Evolutionary conservation across 53 echinoderm and acorn worm genomes (phyloP).

Genomic region (Glandiceps talaboti): DNA sequence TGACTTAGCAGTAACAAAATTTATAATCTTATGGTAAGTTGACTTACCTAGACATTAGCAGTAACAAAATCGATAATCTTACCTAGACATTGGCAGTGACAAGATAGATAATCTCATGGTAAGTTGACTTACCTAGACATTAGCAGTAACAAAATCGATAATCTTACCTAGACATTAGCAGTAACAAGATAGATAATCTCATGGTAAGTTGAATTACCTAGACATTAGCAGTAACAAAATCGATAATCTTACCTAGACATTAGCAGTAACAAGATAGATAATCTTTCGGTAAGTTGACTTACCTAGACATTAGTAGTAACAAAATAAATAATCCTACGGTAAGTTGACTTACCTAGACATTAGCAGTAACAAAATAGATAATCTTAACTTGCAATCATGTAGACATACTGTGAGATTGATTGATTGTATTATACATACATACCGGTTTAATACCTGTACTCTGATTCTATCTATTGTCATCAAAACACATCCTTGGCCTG

Average conservation of each 20-base stretch:
- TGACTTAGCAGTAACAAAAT: no score
- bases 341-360: constrained; percentile 71
- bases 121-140: constrained; percentile 65
- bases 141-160: no score
- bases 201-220: constrained; percentile 58
- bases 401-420: no score
- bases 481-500: no score
- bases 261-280: constrained; percentile 69
- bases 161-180: constrained; percentile 65
- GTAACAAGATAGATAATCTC: no score
- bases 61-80: no score
- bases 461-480: no score
- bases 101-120: constrained; percentile 56
- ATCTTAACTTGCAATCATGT: no score
- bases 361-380: no score
- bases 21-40: constrained; percentile 65
- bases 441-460: no score
- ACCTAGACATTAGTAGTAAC: no score
- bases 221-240: constrained; percentile 74
- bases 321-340: constrained; percentile 62
- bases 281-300: constrained; percentile 56
- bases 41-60: constrained; percentile 69
- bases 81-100: constrained; percentile 81
- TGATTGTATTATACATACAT: no score
- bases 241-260: constrained; percentile 63